Evolutionary conservation across 2,113 vertebrate genomes (phyloP).

Genomic region (Dinomys branickii): DNA sequence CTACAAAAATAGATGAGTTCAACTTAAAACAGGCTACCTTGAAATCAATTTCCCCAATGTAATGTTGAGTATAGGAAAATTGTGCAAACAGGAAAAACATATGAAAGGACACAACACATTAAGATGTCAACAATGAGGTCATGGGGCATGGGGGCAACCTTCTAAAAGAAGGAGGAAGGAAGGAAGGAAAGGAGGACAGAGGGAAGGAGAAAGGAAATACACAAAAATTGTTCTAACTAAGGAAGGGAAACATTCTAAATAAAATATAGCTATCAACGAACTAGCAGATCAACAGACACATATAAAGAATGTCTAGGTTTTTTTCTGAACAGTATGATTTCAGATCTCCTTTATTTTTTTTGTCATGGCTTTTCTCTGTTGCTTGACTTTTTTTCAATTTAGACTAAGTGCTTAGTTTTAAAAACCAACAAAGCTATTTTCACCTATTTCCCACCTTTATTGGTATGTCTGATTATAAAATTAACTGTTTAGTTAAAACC

Average conservation of each 20-base stretch:
- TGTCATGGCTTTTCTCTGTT: neutral
- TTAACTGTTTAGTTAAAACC: neutral
- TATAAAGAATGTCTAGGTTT: neutral
- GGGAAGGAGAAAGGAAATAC: neutral
- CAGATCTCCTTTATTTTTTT: slow-evolving; percentile 1
- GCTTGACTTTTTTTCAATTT: neutral
- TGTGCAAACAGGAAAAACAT: neutral
- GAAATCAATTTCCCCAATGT: neutral
- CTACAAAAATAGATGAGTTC: neutral
- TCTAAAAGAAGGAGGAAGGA: neutral
- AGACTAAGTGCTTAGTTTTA: neutral
- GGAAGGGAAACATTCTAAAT: slow-evolving; percentile 7
- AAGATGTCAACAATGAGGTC: neutral
- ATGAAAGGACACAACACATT: neutral
- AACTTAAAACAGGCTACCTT: neutral
- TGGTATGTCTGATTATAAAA: neutral
- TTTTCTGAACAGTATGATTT: neutral
- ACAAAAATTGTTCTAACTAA: neutral
- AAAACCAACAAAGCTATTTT: slow-evolving; percentile 14
- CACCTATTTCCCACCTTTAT: slow-evolving; percentile 14
- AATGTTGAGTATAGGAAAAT: neutral
- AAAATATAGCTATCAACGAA: neutral
- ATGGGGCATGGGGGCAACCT: neutral
- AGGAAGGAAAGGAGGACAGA: neutral
- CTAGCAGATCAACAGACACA: neutral